Percentiles rank a stretch among this genome's conserved stretches.
Evolutionary conservation across 2,888 invertebrate species (phyloP).

Genomic region (Sepioteuthis lessoniana): DNA sequence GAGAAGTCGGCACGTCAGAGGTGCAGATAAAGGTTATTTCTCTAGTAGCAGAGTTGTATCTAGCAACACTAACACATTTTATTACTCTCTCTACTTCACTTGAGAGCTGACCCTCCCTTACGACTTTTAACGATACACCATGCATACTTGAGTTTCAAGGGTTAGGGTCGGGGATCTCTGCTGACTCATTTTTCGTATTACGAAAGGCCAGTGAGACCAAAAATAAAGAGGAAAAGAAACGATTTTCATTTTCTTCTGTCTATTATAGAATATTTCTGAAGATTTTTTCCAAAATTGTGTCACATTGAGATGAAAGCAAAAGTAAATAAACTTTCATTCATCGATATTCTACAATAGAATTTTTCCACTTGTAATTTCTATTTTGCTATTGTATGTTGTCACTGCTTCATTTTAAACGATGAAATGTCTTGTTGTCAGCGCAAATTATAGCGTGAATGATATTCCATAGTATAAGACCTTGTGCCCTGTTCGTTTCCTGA

Average conservation of each 20-base stretch:
- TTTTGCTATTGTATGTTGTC: neutral
- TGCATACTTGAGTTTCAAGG: neutral
- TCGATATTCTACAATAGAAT: too few species aligned
- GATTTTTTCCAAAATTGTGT: neutral
- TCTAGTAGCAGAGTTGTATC: neutral
- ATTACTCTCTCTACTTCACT: constrained; percentile 33
- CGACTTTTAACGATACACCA: neutral
- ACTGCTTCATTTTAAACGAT: neutral
- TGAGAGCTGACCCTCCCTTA: constrained; percentile 1
- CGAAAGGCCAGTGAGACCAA: constrained; percentile 10
- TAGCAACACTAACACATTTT: constrained; percentile 18
- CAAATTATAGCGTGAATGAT: neutral
- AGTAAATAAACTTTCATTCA: too few species aligned
- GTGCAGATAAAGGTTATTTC: constrained; percentile 1
- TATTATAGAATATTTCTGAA: neutral
- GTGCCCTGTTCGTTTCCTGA: neutral
- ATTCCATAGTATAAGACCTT: neutral
- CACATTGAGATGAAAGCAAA: too few species aligned
- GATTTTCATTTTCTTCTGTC: neutral
- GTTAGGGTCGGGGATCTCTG: neutral
- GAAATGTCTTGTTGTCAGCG: neutral
- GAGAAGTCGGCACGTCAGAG: neutral
- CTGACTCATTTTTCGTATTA: constrained; percentile 8
- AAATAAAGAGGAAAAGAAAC: neutral
- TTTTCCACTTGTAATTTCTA: too few species aligned